A percentile compares a stretch with the other conserved stretches of the same genome.
These are phyloP conservation scores for Malacoraja senta DNA, from an alignment of 2,797 vertebrate species.

Conservation along the genomic window DNA sequence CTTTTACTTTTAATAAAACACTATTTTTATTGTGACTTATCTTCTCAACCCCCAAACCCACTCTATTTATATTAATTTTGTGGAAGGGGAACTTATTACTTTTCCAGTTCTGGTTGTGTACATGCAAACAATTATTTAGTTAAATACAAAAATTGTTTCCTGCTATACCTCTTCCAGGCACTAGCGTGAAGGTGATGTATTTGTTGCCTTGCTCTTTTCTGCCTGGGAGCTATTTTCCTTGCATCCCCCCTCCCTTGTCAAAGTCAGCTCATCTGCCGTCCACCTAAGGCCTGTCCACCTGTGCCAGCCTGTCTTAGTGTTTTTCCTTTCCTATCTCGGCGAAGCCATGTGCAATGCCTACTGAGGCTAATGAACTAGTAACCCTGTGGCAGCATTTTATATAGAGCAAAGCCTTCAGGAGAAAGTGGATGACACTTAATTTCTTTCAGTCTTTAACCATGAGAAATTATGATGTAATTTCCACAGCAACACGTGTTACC, in stretches of 20 bases:
- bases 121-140: not conserved
- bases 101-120: not conserved
- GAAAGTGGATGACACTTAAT: not conserved
- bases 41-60: not conserved
- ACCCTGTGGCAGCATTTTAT: not conserved
- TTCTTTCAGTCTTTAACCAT: not conserved
- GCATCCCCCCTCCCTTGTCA: not conserved
- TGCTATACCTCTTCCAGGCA: not conserved
- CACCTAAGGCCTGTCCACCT: not conserved
- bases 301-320: not conserved
- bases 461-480: not conserved
- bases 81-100: not conserved
- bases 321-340: not conserved
- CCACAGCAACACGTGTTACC: not conserved
- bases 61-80: not conserved
- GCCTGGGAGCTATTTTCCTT: not conserved
- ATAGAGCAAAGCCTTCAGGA: not conserved
- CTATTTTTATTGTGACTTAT: not conserved
- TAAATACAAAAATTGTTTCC: not conserved
- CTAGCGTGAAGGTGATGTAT: not conserved
- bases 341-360: not conserved
- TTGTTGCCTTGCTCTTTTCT: not conserved
- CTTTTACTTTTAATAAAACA: slow-evolving; percentile 9
- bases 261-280: not conserved
- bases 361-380: not conserved